Percentiles rank a stretch among this genome's conserved stretches.
Conservation (phyloP, 2,797 vertebrate genomes). For the Odontamblyopus rebecca region DNA sequence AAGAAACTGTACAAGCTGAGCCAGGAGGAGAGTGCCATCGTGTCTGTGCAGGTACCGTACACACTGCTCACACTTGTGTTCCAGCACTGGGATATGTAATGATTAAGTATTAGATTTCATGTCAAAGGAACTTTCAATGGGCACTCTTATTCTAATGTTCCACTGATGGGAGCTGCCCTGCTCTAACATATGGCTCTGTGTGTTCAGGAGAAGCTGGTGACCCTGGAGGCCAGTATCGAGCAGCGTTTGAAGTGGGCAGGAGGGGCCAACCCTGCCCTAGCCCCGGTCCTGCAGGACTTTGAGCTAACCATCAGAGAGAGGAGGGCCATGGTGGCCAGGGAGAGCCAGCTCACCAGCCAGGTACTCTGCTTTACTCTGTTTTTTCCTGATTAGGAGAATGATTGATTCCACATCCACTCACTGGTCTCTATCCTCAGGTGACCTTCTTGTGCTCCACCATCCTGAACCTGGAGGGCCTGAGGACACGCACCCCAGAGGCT, state of each 20-base stretch:
- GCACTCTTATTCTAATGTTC: no score
- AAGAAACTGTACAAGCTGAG: conserved; percentile 97
- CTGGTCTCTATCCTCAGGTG: conserved; percentile 70
- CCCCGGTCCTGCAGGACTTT: conserved; percentile 97
- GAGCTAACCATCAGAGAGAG: conserved; percentile 94
- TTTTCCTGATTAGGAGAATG: no score
- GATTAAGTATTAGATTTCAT: no score
- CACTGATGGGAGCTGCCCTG: background rate
- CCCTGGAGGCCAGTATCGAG: conserved; percentile 95
- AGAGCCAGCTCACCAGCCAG: conserved; percentile 92
- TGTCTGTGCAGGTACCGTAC: conserved; percentile 84
- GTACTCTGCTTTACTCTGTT: conserved; percentile 33
- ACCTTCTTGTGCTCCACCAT: conserved; percentile 98
- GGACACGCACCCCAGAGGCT: conserved; percentile 92
- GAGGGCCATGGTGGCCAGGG: conserved; percentile 88
- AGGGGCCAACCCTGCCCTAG: conserved; percentile 93
- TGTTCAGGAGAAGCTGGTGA: conserved; percentile 89
- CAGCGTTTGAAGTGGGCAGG: conserved; percentile 98
- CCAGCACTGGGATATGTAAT: no score
- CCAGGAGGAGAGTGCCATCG: conserved; percentile 93
- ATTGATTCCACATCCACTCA: background rate
- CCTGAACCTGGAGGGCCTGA: conserved; percentile 94
- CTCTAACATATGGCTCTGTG: background rate
- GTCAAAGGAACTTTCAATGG: no score
- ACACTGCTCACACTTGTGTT: no score